Evolutionary conservation across 2,113 vertebrate species (phyloP), one percentile per base, ranked within the genome.

Genomic region (Paedocypris sp.): DNA sequence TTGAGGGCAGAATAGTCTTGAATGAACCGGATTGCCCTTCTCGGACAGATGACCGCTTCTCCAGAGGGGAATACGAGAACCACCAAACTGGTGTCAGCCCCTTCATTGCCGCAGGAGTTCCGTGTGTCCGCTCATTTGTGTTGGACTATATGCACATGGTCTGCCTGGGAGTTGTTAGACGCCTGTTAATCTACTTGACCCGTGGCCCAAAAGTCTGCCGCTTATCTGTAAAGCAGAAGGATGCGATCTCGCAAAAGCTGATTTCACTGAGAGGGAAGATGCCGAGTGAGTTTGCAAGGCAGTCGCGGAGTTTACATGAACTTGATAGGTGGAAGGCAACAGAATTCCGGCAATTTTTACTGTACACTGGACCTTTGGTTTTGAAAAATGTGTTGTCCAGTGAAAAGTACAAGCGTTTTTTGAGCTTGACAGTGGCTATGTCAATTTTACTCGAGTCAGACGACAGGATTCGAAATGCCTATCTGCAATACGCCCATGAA

Each of bases 401-500:
- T 8, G 20, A 32, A 32, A 26, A 4, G 46, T 41, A 29, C 23
- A 10, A 19, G 18, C 20, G 22, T 11, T 56, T 64, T 5, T 22
- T 47, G 23, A 19, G 36, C 18, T 23, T 64, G 38, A 42, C 18
- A 8, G 26, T 54, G 4, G 6, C 49, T 8, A 33, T 64, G 25
- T 43, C 35, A 1, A 54, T 64, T 11, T 46, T 66, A 29, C 32
- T 66, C 10, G 54, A 49, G 13, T 54, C 63, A 22, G 42, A 64
- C 41, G 45, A 42, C 1, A 6, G 38, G 11, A 49, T 5, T n/a
- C 42, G 45, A 9, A 36, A 42, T 52, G 26, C 38, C 2, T 62
- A 62, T 31, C 42, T 63, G 12, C 11, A 50, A 36, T 62, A 62
- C 41, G 16, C 23, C 12, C 22, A 16, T 9, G 33, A 62, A 13